Evolutionary conservation across 2,113 vertebrate species (phyloP).

Genomic region (Sander vitreus): DNA sequence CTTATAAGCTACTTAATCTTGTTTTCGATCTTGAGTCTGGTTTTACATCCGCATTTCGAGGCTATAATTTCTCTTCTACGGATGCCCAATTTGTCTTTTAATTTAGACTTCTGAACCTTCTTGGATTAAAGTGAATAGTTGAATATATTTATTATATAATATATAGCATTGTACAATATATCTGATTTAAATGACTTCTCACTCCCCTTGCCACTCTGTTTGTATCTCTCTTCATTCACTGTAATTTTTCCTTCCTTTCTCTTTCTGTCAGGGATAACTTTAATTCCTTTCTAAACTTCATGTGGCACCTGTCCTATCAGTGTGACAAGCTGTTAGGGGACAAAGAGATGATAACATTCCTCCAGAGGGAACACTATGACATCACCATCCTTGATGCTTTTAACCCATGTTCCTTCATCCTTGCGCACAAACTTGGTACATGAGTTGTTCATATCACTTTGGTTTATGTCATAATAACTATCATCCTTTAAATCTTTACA

Average conservation of each 20-base stretch:
- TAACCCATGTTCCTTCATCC: constrained; percentile 79
- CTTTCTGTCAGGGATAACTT: constrained; percentile 64
- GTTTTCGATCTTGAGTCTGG: neutral
- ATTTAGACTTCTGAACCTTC: neutral
- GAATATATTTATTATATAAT: neutral
- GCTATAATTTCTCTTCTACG: neutral
- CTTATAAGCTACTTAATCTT: neutral
- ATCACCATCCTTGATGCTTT: constrained; percentile 72
- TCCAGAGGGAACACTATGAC: constrained; percentile 71
- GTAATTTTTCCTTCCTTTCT: neutral
- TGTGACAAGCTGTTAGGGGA: constrained; percentile 75
- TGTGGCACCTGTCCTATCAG: constrained; percentile 59
- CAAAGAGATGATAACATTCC: constrained; percentile 61
- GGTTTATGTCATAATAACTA: neutral
- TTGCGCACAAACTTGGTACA: constrained; percentile 73
- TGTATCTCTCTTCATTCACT: neutral
- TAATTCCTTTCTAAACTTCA: constrained; percentile 49
- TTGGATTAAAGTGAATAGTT: neutral
- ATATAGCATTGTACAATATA: neutral
- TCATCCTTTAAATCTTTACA: neutral
- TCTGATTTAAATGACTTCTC: neutral
- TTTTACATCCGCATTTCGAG: neutral
- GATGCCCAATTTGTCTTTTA: neutral
- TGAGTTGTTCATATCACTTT: neutral
- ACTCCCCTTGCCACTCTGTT: neutral